Conservation (phyloP, 2,888 invertebrate species). For the Galerucella nymphaeae region DNA sequence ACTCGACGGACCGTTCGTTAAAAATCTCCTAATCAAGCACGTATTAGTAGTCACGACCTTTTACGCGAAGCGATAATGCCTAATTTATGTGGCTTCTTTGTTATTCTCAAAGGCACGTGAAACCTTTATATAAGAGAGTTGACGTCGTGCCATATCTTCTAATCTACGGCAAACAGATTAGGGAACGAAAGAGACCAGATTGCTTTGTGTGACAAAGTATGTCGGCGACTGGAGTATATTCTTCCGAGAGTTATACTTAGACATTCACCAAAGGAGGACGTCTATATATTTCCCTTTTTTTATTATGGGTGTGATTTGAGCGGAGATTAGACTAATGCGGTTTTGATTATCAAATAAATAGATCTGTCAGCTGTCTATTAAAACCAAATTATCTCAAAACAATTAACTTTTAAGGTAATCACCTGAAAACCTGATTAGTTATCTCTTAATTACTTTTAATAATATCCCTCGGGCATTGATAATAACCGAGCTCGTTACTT, state of each 20-base stretch:
- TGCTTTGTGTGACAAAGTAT: constrained; percentile 41
- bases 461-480: too few species aligned
- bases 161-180: constrained; percentile 58
- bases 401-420: too few species aligned
- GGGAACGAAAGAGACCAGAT: constrained; percentile 38
- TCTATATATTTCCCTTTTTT: neutral
- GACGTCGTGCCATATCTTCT: constrained; percentile 62
- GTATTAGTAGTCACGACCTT: constrained; percentile 51
- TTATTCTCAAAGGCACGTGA: constrained; percentile 57
- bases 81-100: constrained; percentile 57
- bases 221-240: constrained; percentile 32
- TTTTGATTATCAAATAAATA: too few species aligned
- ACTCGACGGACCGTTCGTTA: constrained; percentile 21
- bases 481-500: too few species aligned
- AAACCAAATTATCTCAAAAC: too few species aligned
- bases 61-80: constrained; percentile 53
- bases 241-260: constrained; percentile 21
- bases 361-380: too few species aligned
- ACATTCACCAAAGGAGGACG: constrained; percentile 11
- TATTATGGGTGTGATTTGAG: too few species aligned
- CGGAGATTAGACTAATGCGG: too few species aligned
- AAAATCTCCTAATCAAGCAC: constrained; percentile 43
- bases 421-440: too few species aligned
- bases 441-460: too few species aligned
- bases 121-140: constrained; percentile 53